A percentile compares a stretch with the other conserved stretches of the same genome.
These are phyloP conservation scores for Drosophila albomicans DNA, from an alignment of 1,140 invertebrate genomes.

Conservation along the genomic window DNA sequence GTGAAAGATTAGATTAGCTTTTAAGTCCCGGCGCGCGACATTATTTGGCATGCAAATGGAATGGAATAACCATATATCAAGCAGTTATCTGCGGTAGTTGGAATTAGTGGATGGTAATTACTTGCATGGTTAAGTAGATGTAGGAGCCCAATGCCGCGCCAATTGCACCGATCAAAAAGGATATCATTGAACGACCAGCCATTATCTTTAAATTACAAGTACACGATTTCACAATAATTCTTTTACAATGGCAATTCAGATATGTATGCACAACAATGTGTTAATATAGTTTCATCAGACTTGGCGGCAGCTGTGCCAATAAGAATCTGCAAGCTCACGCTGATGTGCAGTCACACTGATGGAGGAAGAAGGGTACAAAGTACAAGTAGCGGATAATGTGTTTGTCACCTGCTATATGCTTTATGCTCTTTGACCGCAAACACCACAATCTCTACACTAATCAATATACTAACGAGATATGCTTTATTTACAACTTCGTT, in stretches of 20 bases:
- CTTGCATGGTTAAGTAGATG: conserved; percentile 77
- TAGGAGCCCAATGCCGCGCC: conserved; percentile 77
- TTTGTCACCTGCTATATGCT: conserved; percentile 12
- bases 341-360: conserved; percentile 53
- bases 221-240: conserved; percentile 59
- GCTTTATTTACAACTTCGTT: conserved; percentile 20
- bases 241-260: conserved; percentile 6
- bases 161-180: conserved; percentile 73
- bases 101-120: conserved; percentile 55
- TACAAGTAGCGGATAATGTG: conserved; percentile 34
- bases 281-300: conserved; percentile 20
- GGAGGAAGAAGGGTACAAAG: conserved; percentile 57
- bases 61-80: conserved; percentile 3
- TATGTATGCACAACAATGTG: conserved; percentile 4
- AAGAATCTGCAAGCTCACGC: conserved; percentile 69
- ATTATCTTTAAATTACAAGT: conserved; percentile 43
- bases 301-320: conserved; percentile 18
- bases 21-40: not conserved
- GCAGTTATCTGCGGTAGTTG: conserved; percentile 8
- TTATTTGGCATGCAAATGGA: conserved; percentile 62
- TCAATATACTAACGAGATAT: conserved; percentile 22
- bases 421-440: conserved; percentile 7
- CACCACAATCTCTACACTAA: conserved; percentile 13
- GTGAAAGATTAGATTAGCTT: conserved; percentile 16
- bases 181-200: conserved; percentile 66